phyloP scores from a whole-genome alignment of 2,113 vertebrate species.

The Chaetura pelagica region DNA sequence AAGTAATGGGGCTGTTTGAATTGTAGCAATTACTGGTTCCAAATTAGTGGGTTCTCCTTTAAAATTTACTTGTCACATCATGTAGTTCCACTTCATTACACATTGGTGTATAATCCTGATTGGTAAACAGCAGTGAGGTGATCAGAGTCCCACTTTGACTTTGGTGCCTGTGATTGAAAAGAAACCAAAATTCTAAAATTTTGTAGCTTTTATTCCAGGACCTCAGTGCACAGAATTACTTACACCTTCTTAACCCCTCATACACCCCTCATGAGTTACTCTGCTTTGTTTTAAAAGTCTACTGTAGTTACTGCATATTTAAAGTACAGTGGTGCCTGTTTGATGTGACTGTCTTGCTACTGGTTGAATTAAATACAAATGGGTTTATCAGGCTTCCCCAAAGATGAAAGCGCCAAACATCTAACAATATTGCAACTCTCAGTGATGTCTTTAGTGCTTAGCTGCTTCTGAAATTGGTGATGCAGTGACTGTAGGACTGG shows the following conservation, averaged over 20 bases:
- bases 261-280: not conserved
- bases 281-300: not conserved
- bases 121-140: slow-evolving; percentile 6
- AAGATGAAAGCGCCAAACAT: not conserved
- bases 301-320: not conserved
- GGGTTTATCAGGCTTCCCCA: not conserved
- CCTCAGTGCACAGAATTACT: not conserved
- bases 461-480: not conserved
- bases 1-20: slow-evolving; percentile 62
- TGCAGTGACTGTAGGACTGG: not conserved
- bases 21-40: slow-evolving; percentile 58
- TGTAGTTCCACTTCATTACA: slow-evolving; percentile 17
- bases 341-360: not conserved
- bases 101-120: not conserved
- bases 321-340: not conserved
- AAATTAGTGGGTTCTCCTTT: slow-evolving; percentile 63
- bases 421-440: not conserved
- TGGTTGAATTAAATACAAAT: not conserved
- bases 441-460: not conserved
- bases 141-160: not conserved
- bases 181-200: not conserved
- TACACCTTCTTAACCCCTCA: not conserved
- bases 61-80: slow-evolving; percentile 40
- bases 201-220: not conserved
- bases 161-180: not conserved